Conservation (phyloP, 2,797 vertebrate genomes). For the Alosa sapidissima region DNA sequence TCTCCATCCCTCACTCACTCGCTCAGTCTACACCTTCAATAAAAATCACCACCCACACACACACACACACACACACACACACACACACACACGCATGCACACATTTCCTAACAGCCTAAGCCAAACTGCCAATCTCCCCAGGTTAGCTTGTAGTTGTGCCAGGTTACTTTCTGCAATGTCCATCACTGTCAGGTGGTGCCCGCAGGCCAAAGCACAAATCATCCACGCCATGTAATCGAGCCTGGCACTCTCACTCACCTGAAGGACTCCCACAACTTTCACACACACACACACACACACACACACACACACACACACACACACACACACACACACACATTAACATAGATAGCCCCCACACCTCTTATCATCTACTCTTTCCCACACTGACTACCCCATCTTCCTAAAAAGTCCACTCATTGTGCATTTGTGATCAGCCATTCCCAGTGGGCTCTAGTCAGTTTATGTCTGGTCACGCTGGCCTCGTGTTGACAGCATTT, state of each 20-base stretch:
- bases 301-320: neutral
- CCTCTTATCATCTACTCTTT: neutral
- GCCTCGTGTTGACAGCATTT: neutral
- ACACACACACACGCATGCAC: neutral
- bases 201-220: neutral
- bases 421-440: neutral
- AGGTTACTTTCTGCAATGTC: neutral
- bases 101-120: neutral
- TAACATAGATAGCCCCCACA: neutral
- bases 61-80: neutral
- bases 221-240: neutral
- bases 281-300: constrained; percentile 2
- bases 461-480: neutral
- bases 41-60: neutral
- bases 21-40: neutral
- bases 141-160: neutral
- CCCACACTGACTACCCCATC: neutral
- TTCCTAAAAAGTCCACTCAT: neutral
- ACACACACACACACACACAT: no score
- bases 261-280: neutral
- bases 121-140: neutral
- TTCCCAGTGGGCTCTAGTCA: neutral
- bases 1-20: constrained; percentile 13
- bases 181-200: constrained; percentile 4
- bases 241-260: constrained; percentile 1